phyloP scores from a whole-genome alignment of 2,888 invertebrate genomes.

The Lithosia quadra region DNA sequence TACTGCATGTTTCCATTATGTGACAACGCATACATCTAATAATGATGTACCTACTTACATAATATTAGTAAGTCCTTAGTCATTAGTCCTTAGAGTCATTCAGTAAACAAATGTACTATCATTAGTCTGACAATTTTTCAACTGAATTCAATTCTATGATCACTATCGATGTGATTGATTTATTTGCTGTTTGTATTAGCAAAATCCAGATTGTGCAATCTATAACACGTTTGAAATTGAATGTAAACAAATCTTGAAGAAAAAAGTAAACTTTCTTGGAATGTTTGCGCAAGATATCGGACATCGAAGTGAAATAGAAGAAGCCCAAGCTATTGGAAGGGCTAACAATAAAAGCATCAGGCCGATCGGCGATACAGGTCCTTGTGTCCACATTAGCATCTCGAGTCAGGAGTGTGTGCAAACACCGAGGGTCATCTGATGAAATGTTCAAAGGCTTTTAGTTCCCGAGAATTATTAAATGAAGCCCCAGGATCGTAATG shows the following conservation, averaged over 20 bases:
- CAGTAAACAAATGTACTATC: constrained; percentile 5
- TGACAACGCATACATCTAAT: constrained; percentile 19
- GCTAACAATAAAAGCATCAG: constrained; percentile 83
- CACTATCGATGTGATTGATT: not conserved
- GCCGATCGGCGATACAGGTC: constrained; percentile 86
- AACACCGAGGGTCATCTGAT: constrained; percentile 87
- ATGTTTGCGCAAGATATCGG: constrained; percentile 77
- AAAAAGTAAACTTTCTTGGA: constrained; percentile 48
- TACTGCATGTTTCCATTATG: constrained; percentile 38
- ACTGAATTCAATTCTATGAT: not conserved
- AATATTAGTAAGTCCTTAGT: constrained; percentile 14
- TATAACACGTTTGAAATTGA: constrained; percentile 17
- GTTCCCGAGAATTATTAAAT: constrained; percentile 88
- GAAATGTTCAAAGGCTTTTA: constrained; percentile 88
- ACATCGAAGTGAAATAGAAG: constrained; percentile 78
- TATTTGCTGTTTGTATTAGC: constrained; percentile 17
- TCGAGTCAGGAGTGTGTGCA: constrained; percentile 85
- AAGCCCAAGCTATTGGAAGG: constrained; percentile 75
- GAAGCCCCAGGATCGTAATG: constrained; percentile 86
- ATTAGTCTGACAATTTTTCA: not conserved
- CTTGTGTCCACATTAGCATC: constrained; percentile 87
- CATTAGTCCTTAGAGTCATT: too few species aligned
- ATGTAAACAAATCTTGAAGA: constrained; percentile 35
- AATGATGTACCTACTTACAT: constrained; percentile 10
- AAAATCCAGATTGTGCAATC: constrained; percentile 20